phyloP scores from a whole-genome alignment of 1,140 invertebrate genomes.

The Aporrectodea caliginosa region DNA sequence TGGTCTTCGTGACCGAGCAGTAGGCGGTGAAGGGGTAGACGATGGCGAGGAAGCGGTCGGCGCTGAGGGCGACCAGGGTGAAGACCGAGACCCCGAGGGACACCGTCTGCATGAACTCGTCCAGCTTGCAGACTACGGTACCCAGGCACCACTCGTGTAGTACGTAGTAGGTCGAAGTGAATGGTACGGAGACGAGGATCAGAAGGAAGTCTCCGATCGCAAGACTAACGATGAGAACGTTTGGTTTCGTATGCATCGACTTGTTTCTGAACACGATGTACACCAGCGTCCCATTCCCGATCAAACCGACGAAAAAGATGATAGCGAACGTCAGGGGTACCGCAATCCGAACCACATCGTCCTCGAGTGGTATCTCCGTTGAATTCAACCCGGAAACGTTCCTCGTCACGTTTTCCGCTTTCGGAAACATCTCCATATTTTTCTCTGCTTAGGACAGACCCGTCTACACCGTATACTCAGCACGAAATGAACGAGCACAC shows the following conservation, averaged over 20 bases:
- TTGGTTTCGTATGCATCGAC: constrained; percentile 70
- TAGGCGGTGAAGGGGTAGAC: neutral
- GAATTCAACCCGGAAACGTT: too few relatives aligned
- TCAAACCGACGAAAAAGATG: constrained; percentile 79
- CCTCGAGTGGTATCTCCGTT: too few relatives aligned
- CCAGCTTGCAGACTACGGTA: constrained; percentile 67
- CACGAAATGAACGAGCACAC: too few relatives aligned
- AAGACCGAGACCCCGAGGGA: constrained; percentile 92
- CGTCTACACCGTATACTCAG: too few relatives aligned
- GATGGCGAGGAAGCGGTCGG: constrained; percentile 64
- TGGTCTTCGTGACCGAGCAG: neutral
- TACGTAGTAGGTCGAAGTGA: constrained; percentile 76
- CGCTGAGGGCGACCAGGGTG: constrained; percentile 82
- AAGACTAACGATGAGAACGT: constrained; percentile 79
- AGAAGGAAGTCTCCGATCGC: constrained; percentile 77
- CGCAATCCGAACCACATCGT: constrained; percentile 49
- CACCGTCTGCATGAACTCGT: constrained; percentile 82
- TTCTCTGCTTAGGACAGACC: too few relatives aligned
- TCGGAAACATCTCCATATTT: too few relatives aligned
- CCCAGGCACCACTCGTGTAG: constrained; percentile 67
- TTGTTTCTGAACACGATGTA: constrained; percentile 51
- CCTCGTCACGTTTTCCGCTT: too few relatives aligned
- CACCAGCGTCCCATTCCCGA: constrained; percentile 83
- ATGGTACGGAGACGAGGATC: constrained; percentile 74
- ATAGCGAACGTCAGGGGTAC: constrained; percentile 79